phyloP scores from a whole-genome alignment of 2,888 invertebrate genomes.

The Mantis religiosa region DNA sequence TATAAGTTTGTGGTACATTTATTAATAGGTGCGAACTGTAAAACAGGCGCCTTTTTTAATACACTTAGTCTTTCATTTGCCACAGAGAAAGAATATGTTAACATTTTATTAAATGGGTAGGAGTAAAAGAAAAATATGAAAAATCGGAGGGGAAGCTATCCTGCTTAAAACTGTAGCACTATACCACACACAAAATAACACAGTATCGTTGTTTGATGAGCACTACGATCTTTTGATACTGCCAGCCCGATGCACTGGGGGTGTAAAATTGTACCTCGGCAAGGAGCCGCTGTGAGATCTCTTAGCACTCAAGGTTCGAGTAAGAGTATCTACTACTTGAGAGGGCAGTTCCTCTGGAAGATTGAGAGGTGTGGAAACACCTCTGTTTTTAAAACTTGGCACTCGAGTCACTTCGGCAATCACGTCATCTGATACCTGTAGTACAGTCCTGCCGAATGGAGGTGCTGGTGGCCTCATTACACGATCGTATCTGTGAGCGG shows the following conservation, averaged over 20 bases:
- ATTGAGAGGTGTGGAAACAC: neutral
- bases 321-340: neutral
- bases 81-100: too few relatives aligned
- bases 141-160: too few relatives aligned
- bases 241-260: neutral
- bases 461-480: neutral
- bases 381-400: constrained; percentile 5
- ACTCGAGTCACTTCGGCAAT: neutral
- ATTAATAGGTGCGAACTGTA: too few relatives aligned
- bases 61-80: too few relatives aligned
- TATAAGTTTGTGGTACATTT: too few relatives aligned
- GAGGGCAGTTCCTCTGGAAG: neutral
- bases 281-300: neutral
- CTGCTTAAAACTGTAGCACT: too few relatives aligned
- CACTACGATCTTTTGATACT: neutral
- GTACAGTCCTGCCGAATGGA: neutral
- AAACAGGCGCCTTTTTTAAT: too few relatives aligned
- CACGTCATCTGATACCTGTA: neutral
- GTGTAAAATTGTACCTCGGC: neutral
- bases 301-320: neutral
- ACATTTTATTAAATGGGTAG: too few relatives aligned
- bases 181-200: too few relatives aligned
- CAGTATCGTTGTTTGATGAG: neutral
- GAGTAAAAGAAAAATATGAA: too few relatives aligned
- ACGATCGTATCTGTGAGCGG: neutral